Evolutionary conservation across 2,888 invertebrate genomes (phyloP), one percentile per base, ranked within the genome.

Genomic region (Lissocephala sabroskyi): DNA sequence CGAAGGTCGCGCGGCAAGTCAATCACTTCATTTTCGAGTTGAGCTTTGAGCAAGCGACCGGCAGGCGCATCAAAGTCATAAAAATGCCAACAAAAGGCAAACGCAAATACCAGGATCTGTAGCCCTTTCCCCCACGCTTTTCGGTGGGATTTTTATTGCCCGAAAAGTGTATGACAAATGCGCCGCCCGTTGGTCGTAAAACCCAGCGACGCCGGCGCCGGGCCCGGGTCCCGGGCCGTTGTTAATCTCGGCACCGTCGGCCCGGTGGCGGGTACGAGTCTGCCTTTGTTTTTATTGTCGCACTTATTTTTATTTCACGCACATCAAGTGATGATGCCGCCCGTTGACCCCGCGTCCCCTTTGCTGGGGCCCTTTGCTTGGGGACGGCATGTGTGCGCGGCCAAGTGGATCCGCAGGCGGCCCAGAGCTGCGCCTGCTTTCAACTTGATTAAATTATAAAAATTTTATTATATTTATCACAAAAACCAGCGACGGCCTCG

Each of bases 361-460:
- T n/a, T n/a, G n/a, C n/a, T n/a, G n/a, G n/a, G n/a, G n/a, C n/a
- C n/a, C n/a, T n/a, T n/a, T n/a, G n/a, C n/a, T n/a, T n/a, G n/a
- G n/a, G n/a, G n/a, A n/a, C n/a, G n/a, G 14, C 13, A 35, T 16
- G 9, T 4, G n/a, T 30, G 30, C 3, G 4, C 7, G 7, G 7
- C 23, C 7, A 7, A 23, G 23, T 23, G 7, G 23, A 23, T 18
- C n/a, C 28, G 36, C 33, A 36, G 44, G 17, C 44, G 16, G 33
- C 33, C 2, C 11, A 5, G 17, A 17, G 11, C 11, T 13, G 32
- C 17, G 5, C 26, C 40, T 41, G 64, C 55, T 63, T 59, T 78
- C 56, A 62, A 56, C 56, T 65, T 75, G 78, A 77, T 79, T 77
- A 68, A 79, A 77, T 76, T 79, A 75, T 68, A 78, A 74, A 74